Evolutionary conservation across 2,888 invertebrate genomes (phyloP).

Genomic region (Tachina grossa): DNA sequence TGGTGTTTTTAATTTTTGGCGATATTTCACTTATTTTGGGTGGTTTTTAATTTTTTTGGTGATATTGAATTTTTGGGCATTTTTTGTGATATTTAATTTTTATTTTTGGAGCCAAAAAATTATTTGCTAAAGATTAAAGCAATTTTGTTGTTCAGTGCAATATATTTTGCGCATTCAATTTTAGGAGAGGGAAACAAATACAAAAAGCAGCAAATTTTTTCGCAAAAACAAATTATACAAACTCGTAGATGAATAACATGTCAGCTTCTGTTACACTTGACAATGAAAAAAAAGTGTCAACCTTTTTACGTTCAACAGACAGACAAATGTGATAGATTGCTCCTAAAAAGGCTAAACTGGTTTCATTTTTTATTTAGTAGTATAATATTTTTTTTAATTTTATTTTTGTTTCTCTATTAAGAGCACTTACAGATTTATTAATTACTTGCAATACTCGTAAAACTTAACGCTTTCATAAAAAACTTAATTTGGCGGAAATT

Average conservation of each 20-base stretch:
- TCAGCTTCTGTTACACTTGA: constrained; percentile 61
- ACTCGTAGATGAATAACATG: constrained; percentile 52
- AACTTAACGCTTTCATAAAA: too few relatives aligned
- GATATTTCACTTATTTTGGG: too few relatives aligned
- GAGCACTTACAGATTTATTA: constrained; percentile 3
- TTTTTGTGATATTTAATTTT: too few relatives aligned
- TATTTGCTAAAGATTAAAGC: too few relatives aligned
- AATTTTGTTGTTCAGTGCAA: too few relatives aligned
- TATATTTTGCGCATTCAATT: constrained; percentile 10
- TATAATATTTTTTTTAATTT: too few relatives aligned
- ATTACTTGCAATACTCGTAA: too few relatives aligned
- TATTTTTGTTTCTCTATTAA: neutral
- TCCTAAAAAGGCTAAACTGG: constrained; percentile 50
- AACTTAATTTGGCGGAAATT: too few relatives aligned
- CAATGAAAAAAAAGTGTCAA: constrained; percentile 61
- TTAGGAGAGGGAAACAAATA: neutral
- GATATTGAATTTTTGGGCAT: too few relatives aligned
- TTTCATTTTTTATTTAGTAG: neutral
- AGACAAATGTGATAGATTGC: constrained; percentile 38
- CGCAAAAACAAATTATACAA: neutral
- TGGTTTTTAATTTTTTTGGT: too few relatives aligned
- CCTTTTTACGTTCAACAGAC: constrained; percentile 11
- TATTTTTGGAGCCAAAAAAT: too few relatives aligned
- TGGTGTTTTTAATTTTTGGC: too few relatives aligned
- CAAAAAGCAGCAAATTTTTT: neutral